Evolutionary conservation across 1,140 invertebrate species (phyloP), one percentile per base, ranked within the genome.

Genomic region (Mactra quadrangularis): DNA sequence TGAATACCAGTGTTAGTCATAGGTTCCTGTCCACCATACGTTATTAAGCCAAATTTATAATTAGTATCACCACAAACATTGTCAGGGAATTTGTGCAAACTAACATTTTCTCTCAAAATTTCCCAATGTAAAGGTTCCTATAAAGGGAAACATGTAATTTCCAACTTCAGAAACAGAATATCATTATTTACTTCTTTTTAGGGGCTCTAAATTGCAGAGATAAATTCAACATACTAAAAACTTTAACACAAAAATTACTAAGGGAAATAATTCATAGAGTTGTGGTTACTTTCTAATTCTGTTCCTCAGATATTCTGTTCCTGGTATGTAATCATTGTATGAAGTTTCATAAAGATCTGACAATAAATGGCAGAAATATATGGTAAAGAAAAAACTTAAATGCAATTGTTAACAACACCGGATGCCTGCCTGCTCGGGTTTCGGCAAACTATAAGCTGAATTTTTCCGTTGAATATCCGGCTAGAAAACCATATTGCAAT

Each of bases 21-120:
- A 68, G 27, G 22, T 31, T 33, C 27, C 29, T 31, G 25, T 38
- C 47, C 47, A 68, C 64, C 64, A 68, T 68, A 41, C 41, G 64
- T 68, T 3, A 50, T 41, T 29, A 68, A 31, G 25, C 64, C 64
- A 68, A 47, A 68, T 22, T 41, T 38, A 68, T 68, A 68, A 6
- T 7, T 41, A 15, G 27, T 41, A 68, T 4, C 45, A 27, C 29
- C 27, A 50, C 64, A 68, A 9, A 50, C 22, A 41, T 68, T 31
- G 0, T 41, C 41, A 27, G 64, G 64, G 0, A 68, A 68, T 41
- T 31, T 19, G 29, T 47, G 47, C 4, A 19, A 27, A 29, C 41
- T 52, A 19, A 3, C 11, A 68, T 68, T 68, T 52, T 17, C 22
- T 1, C 13, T 19, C 15, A 68, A 41, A n/a, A 47, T 45, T 41